Evolutionary conservation across 2,888 invertebrate genomes (phyloP).

Genomic region (Artemia sp.): DNA sequence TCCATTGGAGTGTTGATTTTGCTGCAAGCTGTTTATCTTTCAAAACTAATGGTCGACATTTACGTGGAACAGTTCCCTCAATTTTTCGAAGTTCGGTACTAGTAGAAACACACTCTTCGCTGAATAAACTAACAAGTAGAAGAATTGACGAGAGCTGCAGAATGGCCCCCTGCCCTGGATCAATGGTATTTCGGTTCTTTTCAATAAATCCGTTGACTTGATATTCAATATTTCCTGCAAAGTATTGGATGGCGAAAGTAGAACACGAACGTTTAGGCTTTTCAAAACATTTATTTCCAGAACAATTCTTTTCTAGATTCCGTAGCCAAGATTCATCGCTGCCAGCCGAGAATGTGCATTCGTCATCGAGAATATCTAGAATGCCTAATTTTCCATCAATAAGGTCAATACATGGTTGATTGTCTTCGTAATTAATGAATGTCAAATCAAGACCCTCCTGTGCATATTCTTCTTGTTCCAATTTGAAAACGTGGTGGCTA

Average conservation of each 20-base stretch:
- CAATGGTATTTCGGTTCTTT: no score
- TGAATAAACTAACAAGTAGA: not conserved
- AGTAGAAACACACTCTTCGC: not conserved
- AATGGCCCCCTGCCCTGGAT: no score
- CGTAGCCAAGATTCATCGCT: no score
- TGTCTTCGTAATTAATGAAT: constrained; percentile 96
- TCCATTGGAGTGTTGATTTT: constrained; percentile 22
- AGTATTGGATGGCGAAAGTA: no score
- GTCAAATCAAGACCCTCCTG: constrained; percentile 95
- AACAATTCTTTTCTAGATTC: no score
- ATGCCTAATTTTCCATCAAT: constrained; percentile 88
- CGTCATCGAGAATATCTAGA: constrained; percentile 85
- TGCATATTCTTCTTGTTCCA: constrained; percentile 95
- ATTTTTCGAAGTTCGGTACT: not conserved
- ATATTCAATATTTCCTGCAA: no score
- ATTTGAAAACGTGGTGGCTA: constrained; percentile 92
- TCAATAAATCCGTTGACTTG: no score
- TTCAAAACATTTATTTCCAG: no score
- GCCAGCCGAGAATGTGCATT: constrained; percentile 41
- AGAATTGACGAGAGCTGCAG: not conserved
- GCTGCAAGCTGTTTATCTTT: not conserved
- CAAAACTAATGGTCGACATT: not conserved
- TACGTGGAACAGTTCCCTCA: not conserved
- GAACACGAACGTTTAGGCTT: no score
- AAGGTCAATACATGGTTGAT: constrained; percentile 95